Percentiles rank a stretch among this genome's conserved stretches.
These are phyloP conservation scores for Rotaria macrura DNA, from an alignment of 2,888 invertebrate species.

Conservation along the genomic window DNA sequence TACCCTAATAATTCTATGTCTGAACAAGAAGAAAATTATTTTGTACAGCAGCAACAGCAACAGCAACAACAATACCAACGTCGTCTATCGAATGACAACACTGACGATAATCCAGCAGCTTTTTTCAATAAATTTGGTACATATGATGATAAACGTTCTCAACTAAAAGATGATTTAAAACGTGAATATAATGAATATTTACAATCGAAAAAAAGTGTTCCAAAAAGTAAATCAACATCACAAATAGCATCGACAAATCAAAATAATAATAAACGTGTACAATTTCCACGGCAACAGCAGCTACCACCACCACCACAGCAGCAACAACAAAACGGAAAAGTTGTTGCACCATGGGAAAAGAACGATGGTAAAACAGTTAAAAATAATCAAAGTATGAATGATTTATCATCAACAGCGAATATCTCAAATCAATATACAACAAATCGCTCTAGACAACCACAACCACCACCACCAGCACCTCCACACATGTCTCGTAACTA, in stretches of 20 bases:
- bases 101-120: neutral
- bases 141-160: neutral
- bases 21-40: neutral
- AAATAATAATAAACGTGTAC: neutral
- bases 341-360: neutral
- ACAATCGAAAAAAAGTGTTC: neutral
- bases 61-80: too few species aligned
- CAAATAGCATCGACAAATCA: neutral
- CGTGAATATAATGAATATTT: slow-evolving; percentile 8
- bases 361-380: neutral
- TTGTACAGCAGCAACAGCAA: neutral
- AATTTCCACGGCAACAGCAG: neutral
- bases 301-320: neutral
- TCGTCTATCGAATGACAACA: neutral
- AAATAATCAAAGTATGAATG: neutral
- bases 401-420: neutral
- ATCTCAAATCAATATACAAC: neutral
- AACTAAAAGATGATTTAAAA: neutral
- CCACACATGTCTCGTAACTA: neutral
- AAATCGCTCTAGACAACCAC: neutral
- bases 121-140: neutral
- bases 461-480: too few species aligned
- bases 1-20: neutral
- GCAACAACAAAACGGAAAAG: neutral
- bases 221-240: neutral